These are phyloP conservation scores for Copsychus sechellarum DNA, from an alignment of 2,113 vertebrate genomes.

Conservation along the genomic window DNA sequence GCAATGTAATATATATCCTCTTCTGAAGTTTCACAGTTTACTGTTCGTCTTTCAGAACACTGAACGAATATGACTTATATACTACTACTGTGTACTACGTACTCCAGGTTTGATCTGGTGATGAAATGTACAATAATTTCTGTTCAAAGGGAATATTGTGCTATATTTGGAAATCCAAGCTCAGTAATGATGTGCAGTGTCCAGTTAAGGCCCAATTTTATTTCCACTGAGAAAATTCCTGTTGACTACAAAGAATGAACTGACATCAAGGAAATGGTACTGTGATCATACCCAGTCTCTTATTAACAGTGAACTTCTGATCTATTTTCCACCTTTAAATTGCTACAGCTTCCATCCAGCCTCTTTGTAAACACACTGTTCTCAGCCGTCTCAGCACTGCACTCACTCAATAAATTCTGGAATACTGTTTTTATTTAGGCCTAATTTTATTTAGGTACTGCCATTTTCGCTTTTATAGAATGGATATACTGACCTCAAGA, in stretches of 20 bases:
- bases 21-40: background rate
- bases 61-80: background rate
- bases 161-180: background rate
- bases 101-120: background rate
- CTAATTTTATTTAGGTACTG: background rate
- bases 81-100: background rate
- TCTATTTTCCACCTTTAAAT: background rate
- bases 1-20: background rate
- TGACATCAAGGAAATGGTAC: background rate
- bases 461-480: background rate
- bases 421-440: background rate
- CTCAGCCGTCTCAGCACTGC: background rate
- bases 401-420: background rate
- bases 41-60: background rate
- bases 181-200: background rate
- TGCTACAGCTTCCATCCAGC: background rate
- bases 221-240: background rate
- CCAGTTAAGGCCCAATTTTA: background rate
- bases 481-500: background rate
- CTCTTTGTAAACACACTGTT: background rate
- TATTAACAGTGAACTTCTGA: background rate
- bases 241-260: background rate
- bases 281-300: background rate
- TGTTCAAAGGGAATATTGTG: background rate
- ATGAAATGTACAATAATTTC: background rate